phyloP scores from a whole-genome alignment of 2,113 vertebrate genomes.

The Carettochelys insculpta region DNA sequence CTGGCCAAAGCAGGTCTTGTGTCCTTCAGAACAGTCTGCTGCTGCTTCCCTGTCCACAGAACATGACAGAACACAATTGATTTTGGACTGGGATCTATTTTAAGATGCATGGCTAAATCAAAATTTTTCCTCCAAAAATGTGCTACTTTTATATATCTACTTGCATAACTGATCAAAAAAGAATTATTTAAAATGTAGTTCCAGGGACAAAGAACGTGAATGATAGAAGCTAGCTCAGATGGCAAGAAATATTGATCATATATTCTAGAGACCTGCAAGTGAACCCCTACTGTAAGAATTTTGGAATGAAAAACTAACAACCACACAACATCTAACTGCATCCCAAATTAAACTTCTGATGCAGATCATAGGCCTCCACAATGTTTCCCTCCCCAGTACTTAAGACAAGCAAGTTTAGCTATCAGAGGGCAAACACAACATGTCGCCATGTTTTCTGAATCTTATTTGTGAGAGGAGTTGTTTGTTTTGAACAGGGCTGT shows the following conservation, averaged over 20 bases:
- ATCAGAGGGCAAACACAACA: neutral
- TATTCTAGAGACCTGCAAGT: neutral
- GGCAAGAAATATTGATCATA: neutral
- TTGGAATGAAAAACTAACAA: neutral
- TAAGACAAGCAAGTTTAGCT: neutral
- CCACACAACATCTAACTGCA: neutral
- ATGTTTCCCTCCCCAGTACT: neutral
- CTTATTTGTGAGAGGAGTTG: neutral
- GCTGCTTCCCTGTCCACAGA: neutral
- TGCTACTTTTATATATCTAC: neutral
- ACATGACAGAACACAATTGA: rapidly evolving
- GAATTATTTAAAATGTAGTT: neutral
- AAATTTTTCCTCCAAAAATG: neutral
- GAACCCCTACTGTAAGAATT: neutral
- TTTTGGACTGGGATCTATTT: neutral
- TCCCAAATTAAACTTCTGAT: neutral
- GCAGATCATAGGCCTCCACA: neutral
- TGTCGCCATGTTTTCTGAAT: neutral
- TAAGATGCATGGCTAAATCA: too few relatives aligned
- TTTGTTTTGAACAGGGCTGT: neutral
- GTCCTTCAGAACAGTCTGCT: too few relatives aligned
- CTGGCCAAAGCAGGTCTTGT: neutral
- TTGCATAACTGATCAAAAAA: neutral
- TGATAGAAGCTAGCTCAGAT: neutral
- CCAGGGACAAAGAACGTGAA: neutral